These are phyloP conservation scores for Schizopygopsis malacanthus DNA, from an alignment of 2,797 vertebrate genomes.

Conservation along the genomic window DNA sequence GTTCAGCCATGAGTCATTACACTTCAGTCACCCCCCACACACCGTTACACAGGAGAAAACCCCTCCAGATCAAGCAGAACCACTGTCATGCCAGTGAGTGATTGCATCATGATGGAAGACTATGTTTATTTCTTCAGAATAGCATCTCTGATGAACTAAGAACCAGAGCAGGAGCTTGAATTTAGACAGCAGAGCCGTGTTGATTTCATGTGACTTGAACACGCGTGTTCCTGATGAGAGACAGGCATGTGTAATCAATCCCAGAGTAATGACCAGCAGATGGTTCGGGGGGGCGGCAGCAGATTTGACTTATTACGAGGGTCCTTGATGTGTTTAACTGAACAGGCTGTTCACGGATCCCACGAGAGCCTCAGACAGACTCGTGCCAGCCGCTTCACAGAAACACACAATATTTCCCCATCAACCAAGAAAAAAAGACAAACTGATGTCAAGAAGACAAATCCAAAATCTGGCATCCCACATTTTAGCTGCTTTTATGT, in stretches of 20 bases:
- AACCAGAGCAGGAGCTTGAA: not conserved
- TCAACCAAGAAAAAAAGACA: conserved; percentile 1
- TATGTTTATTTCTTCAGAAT: not conserved
- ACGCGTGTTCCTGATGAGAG: not conserved
- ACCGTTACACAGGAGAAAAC: not conserved
- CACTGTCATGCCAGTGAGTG: not conserved
- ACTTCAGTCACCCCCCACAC: not conserved
- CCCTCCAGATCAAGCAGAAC: not conserved
- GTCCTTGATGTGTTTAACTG: conserved; percentile 29
- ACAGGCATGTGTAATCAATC: conserved; percentile 34
- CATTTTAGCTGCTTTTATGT: not conserved
- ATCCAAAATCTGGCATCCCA: not conserved
- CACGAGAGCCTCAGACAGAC: conserved; percentile 8
- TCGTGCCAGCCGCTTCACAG: conserved; percentile 5
- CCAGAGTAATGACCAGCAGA: conserved; percentile 31
- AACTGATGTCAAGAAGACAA: not conserved
- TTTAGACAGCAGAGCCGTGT: not conserved
- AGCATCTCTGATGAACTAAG: not conserved
- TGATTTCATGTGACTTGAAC: conserved; percentile 8
- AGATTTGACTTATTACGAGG: conserved; percentile 34
- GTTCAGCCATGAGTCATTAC: not conserved
- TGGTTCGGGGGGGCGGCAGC: conserved; percentile 2
- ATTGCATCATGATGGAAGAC: not conserved
- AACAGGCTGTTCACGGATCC: conserved; percentile 35
- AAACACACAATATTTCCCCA: conserved; percentile 12